Conservation (phyloP, 2,888 invertebrate genomes). For the Yponomeuta plumbellus region DNA sequence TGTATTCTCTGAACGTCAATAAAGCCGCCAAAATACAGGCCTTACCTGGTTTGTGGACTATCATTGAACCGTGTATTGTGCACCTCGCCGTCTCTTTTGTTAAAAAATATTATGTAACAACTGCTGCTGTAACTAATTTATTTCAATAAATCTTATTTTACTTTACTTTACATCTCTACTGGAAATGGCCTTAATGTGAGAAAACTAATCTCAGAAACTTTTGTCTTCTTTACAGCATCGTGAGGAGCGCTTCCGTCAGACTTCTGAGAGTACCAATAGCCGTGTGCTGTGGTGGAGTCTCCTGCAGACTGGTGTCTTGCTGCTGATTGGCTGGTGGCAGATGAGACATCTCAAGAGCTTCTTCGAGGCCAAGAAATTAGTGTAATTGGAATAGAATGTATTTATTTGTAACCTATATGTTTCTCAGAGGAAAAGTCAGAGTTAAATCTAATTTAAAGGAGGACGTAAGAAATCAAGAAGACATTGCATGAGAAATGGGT, state of each 20-base stretch:
- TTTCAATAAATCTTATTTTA: no score
- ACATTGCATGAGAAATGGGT: not conserved
- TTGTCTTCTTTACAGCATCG: constrained; percentile 85
- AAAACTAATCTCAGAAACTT: not conserved
- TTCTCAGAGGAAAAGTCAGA: no score
- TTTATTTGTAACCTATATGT: constrained; percentile 26
- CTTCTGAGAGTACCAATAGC: constrained; percentile 98
- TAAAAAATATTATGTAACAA: no score
- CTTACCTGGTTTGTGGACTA: no score
- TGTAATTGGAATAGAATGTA: constrained; percentile 69
- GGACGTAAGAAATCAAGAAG: no score
- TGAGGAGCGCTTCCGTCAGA: constrained; percentile 97
- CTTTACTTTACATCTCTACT: no score
- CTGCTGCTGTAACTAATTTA: no score
- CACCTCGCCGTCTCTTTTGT: no score
- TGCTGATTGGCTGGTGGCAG: constrained; percentile 98
- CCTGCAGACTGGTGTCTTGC: constrained; percentile 91
- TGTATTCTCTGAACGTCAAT: no score
- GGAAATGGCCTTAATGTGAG: not conserved
- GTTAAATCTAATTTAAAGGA: no score
- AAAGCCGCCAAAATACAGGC: no score
- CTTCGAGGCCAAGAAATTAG: constrained; percentile 99
- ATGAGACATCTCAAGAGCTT: constrained; percentile 99
- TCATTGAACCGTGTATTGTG: no score
- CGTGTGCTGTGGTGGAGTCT: constrained; percentile 98